These are phyloP conservation scores for Fragum whitleyi DNA, from an alignment of 2,888 invertebrate species.

Conservation along the genomic window DNA sequence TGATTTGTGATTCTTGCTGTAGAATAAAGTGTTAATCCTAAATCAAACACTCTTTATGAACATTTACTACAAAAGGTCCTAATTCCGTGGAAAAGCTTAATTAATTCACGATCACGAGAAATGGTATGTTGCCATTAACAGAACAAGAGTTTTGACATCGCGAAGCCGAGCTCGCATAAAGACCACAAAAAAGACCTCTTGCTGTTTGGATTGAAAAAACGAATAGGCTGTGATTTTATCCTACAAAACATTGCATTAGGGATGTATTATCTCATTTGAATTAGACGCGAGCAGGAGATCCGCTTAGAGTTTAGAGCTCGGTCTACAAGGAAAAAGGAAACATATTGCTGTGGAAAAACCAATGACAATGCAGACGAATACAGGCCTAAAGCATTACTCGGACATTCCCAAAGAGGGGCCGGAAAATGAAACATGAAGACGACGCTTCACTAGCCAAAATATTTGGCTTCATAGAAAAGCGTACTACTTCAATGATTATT, in stretches of 20 bases:
- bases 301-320: background rate
- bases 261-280: slow-evolving; percentile 49
- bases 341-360: no score
- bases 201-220: slow-evolving; percentile 59
- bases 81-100: slow-evolving; percentile 30
- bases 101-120: slow-evolving; percentile 55
- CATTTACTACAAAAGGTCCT: background rate
- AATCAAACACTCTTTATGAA: slow-evolving; percentile 4
- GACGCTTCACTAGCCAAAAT: no score
- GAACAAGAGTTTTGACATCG: slow-evolving; percentile 32
- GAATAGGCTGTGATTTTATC: slow-evolving; percentile 58
- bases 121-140: slow-evolving; percentile 40
- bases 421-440: no score
- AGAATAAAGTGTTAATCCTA: slow-evolving; percentile 4
- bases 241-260: slow-evolving; percentile 64
- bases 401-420: no score
- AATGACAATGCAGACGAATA: no score
- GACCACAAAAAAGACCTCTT: slow-evolving; percentile 33
- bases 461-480: no score
- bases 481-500: no score
- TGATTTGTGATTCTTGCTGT: no score
- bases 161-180: slow-evolving; percentile 10
- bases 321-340: no score
- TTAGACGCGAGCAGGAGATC: slow-evolving; percentile 14
- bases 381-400: no score